Evolutionary conservation across 1,140 invertebrate genomes (phyloP).

Genomic region (Ceratosolen solmsi): DNA sequence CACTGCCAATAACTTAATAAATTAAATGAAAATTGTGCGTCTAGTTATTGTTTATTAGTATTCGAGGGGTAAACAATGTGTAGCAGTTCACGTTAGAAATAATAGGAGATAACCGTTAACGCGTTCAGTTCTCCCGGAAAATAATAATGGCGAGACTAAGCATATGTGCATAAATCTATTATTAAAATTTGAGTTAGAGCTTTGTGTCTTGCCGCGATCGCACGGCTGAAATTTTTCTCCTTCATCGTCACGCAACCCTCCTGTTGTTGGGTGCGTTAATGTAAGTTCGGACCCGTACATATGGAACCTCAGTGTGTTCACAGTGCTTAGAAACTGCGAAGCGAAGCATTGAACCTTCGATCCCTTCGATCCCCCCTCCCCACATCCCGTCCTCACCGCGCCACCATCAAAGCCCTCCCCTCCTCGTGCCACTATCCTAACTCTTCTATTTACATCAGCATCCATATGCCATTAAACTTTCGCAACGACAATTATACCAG

Average conservation of each 20-base stretch:
- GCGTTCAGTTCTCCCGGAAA: conserved; percentile 25
- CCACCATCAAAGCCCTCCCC: too few relatives aligned
- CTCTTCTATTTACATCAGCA: conserved; percentile 38
- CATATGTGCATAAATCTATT: conserved; percentile 74
- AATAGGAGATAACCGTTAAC: conserved; percentile 8
- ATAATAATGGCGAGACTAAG: conserved; percentile 61
- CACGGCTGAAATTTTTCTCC: conserved; percentile 66
- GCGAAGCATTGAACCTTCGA: conserved; percentile 60
- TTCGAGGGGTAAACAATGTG: conserved; percentile 1
- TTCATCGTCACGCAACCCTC: conserved; percentile 51
- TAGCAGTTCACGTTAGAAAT: neutral
- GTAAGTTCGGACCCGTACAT: conserved; percentile 59
- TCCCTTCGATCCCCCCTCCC: too few relatives aligned
- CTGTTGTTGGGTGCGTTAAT: neutral
- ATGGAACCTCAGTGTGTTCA: conserved; percentile 59
- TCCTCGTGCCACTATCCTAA: neutral
- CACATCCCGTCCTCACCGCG: neutral
- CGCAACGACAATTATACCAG: conserved; percentile 47
- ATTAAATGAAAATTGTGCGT: too few relatives aligned
- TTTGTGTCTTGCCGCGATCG: conserved; percentile 59
- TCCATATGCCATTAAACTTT: conserved; percentile 66
- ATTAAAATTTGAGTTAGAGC: conserved; percentile 67
- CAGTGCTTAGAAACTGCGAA: conserved; percentile 55
- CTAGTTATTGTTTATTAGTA: too few relatives aligned
- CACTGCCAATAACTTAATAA: too few relatives aligned